A percentile compares a stretch with the other conserved stretches of the same genome.
Evolutionary conservation across 2,797 vertebrate species (phyloP).

Genomic region (Pampus argenteus): DNA sequence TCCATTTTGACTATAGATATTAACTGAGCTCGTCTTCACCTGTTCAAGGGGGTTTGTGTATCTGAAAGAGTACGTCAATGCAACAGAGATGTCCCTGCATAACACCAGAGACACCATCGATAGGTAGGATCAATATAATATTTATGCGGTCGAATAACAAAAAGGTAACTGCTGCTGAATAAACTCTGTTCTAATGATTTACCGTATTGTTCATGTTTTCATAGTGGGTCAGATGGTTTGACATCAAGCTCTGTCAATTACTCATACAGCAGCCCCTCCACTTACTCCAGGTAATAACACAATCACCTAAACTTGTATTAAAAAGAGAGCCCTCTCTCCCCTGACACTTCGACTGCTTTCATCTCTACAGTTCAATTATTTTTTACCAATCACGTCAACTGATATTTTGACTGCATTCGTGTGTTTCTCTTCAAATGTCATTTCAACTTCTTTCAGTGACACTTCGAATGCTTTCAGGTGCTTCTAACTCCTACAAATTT

Average conservation of each 20-base stretch:
- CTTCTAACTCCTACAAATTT: not conserved
- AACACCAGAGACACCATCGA: conserved; percentile 49
- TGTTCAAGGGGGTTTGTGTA: conserved; percentile 82
- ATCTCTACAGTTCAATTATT: conserved; percentile 8
- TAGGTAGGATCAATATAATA: conserved; percentile 52
- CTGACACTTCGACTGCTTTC: conserved; percentile 2
- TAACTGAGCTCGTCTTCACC: not conserved
- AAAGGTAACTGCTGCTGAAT: not conserved
- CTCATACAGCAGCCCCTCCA: conserved; percentile 79
- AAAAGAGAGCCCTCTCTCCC: not conserved
- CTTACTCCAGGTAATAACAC: conserved; percentile 76
- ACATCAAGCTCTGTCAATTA: conserved; percentile 70
- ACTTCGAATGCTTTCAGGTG: no score
- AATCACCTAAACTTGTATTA: not conserved
- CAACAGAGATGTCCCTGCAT: conserved; percentile 69
- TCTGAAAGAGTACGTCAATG: conserved; percentile 90
- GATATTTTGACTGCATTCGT: not conserved
- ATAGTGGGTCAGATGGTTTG: conserved; percentile 67
- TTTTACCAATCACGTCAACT: rapidly evolving
- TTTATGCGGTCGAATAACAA: conserved; percentile 8
- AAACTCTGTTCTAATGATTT: not conserved
- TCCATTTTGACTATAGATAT: not conserved
- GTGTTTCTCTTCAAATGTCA: no score
- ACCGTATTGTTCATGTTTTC: conserved; percentile 7
- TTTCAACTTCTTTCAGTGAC: no score